phyloP scores from a whole-genome alignment of 2,113 vertebrate species.

The Ctenomys sociabilis region DNA sequence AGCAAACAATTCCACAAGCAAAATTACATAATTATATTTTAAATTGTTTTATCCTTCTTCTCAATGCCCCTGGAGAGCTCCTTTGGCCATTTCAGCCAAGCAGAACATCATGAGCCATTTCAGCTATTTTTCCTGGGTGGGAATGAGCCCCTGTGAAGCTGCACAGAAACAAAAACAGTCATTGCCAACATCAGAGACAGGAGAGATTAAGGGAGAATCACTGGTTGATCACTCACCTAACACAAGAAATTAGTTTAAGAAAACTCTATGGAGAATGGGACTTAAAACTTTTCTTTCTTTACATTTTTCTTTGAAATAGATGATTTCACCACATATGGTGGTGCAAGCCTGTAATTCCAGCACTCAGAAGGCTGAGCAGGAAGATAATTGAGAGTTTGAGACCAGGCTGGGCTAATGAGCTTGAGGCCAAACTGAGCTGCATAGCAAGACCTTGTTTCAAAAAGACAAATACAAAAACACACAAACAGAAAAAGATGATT shows the following conservation, averaged over 20 bases:
- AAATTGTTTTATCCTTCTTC: not conserved
- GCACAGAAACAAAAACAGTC: not conserved
- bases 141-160: not conserved
- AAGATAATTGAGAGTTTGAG: no score
- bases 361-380: no score
- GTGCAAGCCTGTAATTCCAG: no score
- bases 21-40: not conserved
- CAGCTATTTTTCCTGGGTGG: not conserved
- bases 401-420: no score
- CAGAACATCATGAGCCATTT: not conserved
- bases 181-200: not conserved
- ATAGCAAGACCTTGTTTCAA: no score
- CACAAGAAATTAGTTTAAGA: conserved; percentile 11
- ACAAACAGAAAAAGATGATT: not conserved
- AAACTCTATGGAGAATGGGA: conserved; percentile 11
- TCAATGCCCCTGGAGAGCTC: not conserved
- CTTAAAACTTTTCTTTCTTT: not conserved
- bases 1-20: not conserved
- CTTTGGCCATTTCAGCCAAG: not conserved
- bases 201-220: not conserved
- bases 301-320: not conserved
- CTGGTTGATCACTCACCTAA: not conserved
- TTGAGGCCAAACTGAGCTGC: no score
- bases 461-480: no score
- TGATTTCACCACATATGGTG: no score